phyloP scores from a whole-genome alignment of 2,113 vertebrate species.

The Oncorhynchus masou region DNA sequence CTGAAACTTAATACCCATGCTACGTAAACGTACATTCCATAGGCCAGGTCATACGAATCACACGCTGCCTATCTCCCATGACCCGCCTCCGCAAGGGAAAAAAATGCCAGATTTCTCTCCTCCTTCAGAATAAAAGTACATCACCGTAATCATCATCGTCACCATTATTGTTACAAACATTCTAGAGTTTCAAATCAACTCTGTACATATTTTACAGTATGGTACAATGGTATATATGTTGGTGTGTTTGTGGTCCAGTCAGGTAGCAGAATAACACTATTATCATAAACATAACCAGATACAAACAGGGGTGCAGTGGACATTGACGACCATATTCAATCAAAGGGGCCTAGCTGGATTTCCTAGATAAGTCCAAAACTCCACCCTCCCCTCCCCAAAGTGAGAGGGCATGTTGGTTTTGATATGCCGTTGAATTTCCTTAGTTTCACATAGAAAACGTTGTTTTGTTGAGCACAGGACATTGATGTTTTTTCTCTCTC shows the following conservation, averaged over 20 bases:
- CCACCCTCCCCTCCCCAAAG: no score
- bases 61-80: constrained; percentile 32
- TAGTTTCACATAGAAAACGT: no score
- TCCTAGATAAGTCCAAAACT: not conserved
- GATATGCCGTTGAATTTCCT: no score
- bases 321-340: constrained; percentile 24
- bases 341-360: not conserved
- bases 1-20: constrained; percentile 65
- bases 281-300: not conserved
- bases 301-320: constrained; percentile 28
- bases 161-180: constrained; percentile 68
- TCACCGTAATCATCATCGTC: not conserved
- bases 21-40: constrained; percentile 67
- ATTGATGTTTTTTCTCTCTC: not conserved
- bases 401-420: no score
- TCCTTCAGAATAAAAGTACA: constrained; percentile 65
- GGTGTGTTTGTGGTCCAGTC: constrained; percentile 49
- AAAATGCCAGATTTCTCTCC: constrained; percentile 64
- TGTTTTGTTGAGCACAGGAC: no score
- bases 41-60: constrained; percentile 54
- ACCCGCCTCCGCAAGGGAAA: constrained; percentile 48
- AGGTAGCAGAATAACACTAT: not conserved
- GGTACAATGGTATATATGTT: constrained; percentile 74
- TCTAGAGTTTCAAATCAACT: constrained; percentile 74
- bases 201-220: constrained; percentile 82